A percentile compares a stretch with the other conserved stretches of the same genome.
These are phyloP conservation scores for Acanthopleura granulata DNA, from an alignment of 2,888 invertebrate species.

Conservation along the genomic window DNA sequence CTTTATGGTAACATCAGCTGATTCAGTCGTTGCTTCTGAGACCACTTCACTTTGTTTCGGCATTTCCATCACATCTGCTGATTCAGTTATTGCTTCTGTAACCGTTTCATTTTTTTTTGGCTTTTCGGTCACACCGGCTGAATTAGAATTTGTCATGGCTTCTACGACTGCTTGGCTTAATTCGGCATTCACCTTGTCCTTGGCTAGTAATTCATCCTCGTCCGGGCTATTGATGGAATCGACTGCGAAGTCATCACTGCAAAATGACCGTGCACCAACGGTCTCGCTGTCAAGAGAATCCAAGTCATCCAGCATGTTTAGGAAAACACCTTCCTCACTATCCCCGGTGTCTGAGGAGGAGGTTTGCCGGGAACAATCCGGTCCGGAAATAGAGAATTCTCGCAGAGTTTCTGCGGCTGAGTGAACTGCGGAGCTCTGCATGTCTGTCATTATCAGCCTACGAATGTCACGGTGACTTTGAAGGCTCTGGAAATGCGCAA, in stretches of 20 bases:
- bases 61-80: not conserved
- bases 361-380: not conserved
- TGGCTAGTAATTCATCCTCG: conserved; percentile 30
- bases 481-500: not conserved
- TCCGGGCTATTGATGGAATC: conserved; percentile 47
- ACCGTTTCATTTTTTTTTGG: not conserved
- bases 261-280: conserved; percentile 27
- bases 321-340: conserved; percentile 55
- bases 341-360: conserved; percentile 4
- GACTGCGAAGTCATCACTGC: conserved; percentile 36
- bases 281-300: conserved; percentile 33
- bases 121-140: not conserved
- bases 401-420: not conserved
- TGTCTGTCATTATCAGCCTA: not conserved
- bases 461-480: not conserved
- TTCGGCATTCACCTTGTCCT: not conserved
- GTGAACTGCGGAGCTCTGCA: not conserved
- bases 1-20: not conserved
- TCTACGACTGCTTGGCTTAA: not conserved
- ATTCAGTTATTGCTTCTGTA: not conserved
- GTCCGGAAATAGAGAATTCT: not conserved
- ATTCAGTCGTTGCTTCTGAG: not conserved
- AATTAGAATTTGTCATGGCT: not conserved
- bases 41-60: not conserved
- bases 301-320: conserved; percentile 55